phyloP scores from a whole-genome alignment of 2,113 vertebrate species.

The Gracilinanus agilis region DNA sequence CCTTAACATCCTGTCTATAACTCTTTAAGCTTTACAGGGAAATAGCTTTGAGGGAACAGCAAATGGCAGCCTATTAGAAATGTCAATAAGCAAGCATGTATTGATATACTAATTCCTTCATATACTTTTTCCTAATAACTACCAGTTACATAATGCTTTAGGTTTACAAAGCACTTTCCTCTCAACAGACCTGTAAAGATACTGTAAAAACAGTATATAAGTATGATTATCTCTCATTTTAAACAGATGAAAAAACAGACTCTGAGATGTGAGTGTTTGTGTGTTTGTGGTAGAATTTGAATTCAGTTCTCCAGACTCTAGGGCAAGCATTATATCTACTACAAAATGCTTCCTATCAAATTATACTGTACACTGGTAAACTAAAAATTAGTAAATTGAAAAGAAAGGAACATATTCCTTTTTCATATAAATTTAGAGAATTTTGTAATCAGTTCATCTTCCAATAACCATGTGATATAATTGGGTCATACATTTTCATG shows the following conservation, averaged over 20 bases:
- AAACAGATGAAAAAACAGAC: background rate
- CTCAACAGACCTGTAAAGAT: background rate
- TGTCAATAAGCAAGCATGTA: background rate
- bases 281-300: background rate
- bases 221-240: background rate
- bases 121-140: background rate
- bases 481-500: background rate
- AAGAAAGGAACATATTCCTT: background rate
- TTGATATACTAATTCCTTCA: slow-evolving; percentile 1
- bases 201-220: background rate
- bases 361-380: background rate
- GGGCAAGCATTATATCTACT: background rate
- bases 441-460: slow-evolving; percentile 36
- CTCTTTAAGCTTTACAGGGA: too few relatives aligned
- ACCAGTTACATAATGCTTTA: background rate
- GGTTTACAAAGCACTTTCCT: background rate
- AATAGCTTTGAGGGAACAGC: background rate
- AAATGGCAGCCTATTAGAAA: background rate
- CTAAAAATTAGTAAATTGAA: background rate
- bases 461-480: background rate
- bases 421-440: background rate
- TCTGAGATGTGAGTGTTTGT: background rate
- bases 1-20: background rate
- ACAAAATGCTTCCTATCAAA: background rate
- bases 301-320: background rate